Percentiles rank a stretch among this genome's conserved stretches.
phyloP scores from a whole-genome alignment of 2,888 invertebrate species.

The Ophioninae sp. region DNA sequence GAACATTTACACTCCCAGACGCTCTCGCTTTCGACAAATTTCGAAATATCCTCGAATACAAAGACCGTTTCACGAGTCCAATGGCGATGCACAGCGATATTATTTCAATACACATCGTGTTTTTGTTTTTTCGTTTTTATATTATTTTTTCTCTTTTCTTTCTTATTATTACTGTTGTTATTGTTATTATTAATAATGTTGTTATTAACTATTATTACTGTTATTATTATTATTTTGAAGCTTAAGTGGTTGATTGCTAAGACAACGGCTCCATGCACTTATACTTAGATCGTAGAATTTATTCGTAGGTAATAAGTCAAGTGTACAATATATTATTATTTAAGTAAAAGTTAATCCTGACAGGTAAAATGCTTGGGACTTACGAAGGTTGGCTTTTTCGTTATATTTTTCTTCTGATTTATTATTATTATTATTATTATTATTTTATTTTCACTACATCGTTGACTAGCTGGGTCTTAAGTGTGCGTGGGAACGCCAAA shows the following conservation, averaged over 20 bases:
- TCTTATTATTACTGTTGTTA: not conserved
- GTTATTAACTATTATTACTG: conserved; percentile 24
- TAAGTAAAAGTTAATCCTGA: conserved; percentile 63
- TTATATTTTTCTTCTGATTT: not conserved
- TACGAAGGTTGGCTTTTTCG: conserved; percentile 42
- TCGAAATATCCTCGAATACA: conserved; percentile 27
- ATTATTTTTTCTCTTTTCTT: conserved; percentile 10
- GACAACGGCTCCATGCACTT: conserved; percentile 71
- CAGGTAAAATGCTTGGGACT: conserved; percentile 64
- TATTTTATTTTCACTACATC: conserved; percentile 47
- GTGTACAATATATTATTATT: conserved; percentile 66
- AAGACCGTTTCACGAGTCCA: conserved; percentile 47
- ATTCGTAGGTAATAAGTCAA: conserved; percentile 63
- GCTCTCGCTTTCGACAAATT: conserved; percentile 37
- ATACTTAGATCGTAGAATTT: conserved; percentile 66
- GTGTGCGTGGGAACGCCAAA: conserved; percentile 56
- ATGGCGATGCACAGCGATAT: conserved; percentile 57
- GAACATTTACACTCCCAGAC: conserved; percentile 35
- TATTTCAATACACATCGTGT: conserved; percentile 51
- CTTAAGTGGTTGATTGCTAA: conserved; percentile 69
- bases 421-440: conserved; percentile 21
- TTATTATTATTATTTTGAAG: conserved; percentile 63
- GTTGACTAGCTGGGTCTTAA: conserved; percentile 71
- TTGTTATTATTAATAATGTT: not conserved
- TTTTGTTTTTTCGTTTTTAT: conserved; percentile 12